Evolutionary conservation across 2,888 invertebrate genomes (phyloP).

Genomic region (Elysia crispata): DNA sequence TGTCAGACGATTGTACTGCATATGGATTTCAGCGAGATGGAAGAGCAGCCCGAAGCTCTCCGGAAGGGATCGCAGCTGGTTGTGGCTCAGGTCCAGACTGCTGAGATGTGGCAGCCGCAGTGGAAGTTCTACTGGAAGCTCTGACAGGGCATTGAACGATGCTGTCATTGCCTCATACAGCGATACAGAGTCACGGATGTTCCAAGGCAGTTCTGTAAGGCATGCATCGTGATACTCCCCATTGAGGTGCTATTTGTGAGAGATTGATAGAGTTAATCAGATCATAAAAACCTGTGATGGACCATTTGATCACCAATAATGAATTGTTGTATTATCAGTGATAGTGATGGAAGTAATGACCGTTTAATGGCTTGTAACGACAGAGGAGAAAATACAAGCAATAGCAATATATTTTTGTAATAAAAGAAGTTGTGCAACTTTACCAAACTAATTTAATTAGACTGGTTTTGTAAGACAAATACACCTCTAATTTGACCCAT

Average conservation of each 20-base stretch:
- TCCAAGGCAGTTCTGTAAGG: conserved; percentile 73
- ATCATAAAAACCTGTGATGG: too few species aligned
- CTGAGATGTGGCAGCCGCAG: conserved; percentile 75
- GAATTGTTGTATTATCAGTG: too few species aligned
- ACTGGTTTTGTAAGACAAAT: too few species aligned
- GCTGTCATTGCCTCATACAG: conserved; percentile 75
- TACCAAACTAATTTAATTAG: not conserved
- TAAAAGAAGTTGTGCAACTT: not conserved
- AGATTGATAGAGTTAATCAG: too few species aligned
- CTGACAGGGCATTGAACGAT: conserved; percentile 75
- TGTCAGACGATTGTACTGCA: conserved; percentile 71
- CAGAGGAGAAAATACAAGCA: too few species aligned
- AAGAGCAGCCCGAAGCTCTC: conserved; percentile 75
- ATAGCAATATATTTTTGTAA: too few species aligned
- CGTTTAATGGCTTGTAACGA: too few species aligned
- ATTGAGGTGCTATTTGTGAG: conserved; percentile 70
- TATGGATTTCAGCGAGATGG: conserved; percentile 71
- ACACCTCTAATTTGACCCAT: too few species aligned
- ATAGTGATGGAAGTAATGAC: too few species aligned
- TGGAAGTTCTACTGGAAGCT: conserved; percentile 74
- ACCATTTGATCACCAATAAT: too few species aligned
- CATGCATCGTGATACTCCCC: conserved; percentile 70
- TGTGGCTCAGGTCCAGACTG: conserved; percentile 74
- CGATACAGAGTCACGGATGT: conserved; percentile 73
- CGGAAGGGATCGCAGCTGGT: conserved; percentile 71